These are phyloP conservation scores for Ernsta delagoae DNA, from an alignment of 2,888 invertebrate species.

Conservation along the genomic window DNA sequence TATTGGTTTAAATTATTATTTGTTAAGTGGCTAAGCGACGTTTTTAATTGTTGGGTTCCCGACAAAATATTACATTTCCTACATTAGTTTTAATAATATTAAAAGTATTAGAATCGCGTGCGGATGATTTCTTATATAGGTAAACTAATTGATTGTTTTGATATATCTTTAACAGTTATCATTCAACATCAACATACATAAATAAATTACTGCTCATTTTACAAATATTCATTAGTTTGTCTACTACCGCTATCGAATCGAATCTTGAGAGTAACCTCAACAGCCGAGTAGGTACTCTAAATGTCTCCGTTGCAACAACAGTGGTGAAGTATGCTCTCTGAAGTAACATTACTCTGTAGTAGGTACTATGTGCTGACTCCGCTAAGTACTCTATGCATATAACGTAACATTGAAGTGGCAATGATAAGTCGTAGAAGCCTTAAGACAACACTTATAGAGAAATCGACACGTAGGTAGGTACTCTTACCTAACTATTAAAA, in stretches of 20 bases:
- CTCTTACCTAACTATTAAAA: too few relatives aligned
- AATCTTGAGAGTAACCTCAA: neutral
- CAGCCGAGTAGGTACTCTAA: neutral
- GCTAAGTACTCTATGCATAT: neutral
- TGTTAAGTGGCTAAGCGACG: constrained; percentile 43
- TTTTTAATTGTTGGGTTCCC: constrained; percentile 41
- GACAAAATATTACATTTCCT: constrained; percentile 3
- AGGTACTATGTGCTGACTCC: neutral
- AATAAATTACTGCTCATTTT: neutral
- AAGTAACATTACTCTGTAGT: neutral
- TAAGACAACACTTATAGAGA: neutral
- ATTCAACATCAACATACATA: too few relatives aligned
- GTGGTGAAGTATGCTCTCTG: neutral
- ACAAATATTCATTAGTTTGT: neutral
- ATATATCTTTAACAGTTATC: too few relatives aligned
- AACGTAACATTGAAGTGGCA: neutral
- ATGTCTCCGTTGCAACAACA: neutral
- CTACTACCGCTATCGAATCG: neutral
- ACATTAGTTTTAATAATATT: too few relatives aligned
- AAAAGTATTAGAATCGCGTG: too few relatives aligned
- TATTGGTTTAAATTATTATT: constrained; percentile 53
- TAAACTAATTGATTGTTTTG: too few relatives aligned
- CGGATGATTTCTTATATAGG: too few relatives aligned
- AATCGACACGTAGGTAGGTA: neutral
- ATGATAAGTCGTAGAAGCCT: neutral